Base-by-base conservation (phyloP, 2,797 vertebrate genomes). In the Denticeps clupeoides region DNA sequence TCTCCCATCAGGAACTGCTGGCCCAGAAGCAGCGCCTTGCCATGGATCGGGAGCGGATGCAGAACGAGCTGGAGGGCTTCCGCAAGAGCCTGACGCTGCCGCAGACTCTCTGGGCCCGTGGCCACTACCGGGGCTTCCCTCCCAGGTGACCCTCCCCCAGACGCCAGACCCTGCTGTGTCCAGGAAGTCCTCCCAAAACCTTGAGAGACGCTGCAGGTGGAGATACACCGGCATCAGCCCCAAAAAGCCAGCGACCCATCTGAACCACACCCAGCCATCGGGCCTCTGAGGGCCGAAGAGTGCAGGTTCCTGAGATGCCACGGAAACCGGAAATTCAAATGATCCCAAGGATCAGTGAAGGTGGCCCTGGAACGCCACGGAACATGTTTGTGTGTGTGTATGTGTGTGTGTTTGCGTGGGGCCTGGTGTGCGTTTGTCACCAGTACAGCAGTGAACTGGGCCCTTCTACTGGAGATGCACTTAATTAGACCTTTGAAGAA, bases 1-100 rank as follows among this genome's bases (percentile, higher is more conserved):
- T 7, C 37, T 19, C 3, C 53, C 13, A 4, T n/a, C 63, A 98
- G 94, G 94, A 98, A 65, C 65, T 98, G 66, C 82, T 91, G 85
- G 87, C 68, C 65, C 94, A 97, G 86, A 92, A 92, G 65, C 94
- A 98, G 82, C 95, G 92, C 81, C 77, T 94, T 57, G 86, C 88
- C 1, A 79, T 86, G 0, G 94, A 97, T 68, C 74, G 92, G 49
- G 94, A 95, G 72, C 87, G 89, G 71, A 86, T 97, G 69, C 93
- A 98, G 80, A 89, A 91, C 0, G 90, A 97, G 81, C 86, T 98
- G 78, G 94, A 97, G 80, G 91, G 94, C 87, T 91, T 97, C 78
- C 78, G 90, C 77, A 98, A 97, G 89, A 98, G 93, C 85, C 89
- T 98, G 87, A 89, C 86, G 45, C 72, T 97, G 80, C 94, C 93